phyloP scores from a whole-genome alignment of 2,797 vertebrate genomes.

The Cryptoblepharus egeriae region DNA sequence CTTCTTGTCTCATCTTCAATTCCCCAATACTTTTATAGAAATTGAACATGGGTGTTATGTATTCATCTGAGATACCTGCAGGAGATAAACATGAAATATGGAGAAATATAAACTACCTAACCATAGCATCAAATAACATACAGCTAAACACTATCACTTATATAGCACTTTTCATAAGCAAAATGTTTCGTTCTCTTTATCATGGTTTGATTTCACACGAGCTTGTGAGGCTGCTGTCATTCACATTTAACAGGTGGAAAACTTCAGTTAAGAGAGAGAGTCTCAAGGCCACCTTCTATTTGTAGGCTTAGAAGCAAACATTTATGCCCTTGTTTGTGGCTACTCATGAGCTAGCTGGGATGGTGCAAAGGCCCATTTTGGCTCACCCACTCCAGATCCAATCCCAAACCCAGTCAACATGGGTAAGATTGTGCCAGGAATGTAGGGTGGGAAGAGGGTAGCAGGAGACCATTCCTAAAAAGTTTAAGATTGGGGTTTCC shows the following conservation, averaged over 20 bases:
- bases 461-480: no score
- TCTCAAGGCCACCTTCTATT: neutral
- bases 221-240: neutral
- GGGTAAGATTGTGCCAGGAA: no score
- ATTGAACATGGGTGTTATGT: slow-evolving; percentile 95
- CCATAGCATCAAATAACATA: neutral
- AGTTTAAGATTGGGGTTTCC: no score
- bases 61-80: slow-evolving; percentile 94
- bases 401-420: no score
- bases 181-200: neutral
- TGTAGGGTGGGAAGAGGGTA: no score
- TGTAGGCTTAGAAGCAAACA: neutral
- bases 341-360: no score
- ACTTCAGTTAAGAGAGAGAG: neutral
- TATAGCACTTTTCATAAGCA: neutral
- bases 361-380: no score
- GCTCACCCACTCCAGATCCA: no score
- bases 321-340: no score
- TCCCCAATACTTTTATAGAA: slow-evolving; percentile 96
- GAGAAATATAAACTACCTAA: neutral
- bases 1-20: slow-evolving; percentile 91
- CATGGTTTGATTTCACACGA: neutral
- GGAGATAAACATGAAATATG: slow-evolving; percentile 20
- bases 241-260: neutral
- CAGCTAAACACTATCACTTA: neutral